Conservation (phyloP, 1,140 invertebrate genomes). For the Bemisia tabaci region DNA sequence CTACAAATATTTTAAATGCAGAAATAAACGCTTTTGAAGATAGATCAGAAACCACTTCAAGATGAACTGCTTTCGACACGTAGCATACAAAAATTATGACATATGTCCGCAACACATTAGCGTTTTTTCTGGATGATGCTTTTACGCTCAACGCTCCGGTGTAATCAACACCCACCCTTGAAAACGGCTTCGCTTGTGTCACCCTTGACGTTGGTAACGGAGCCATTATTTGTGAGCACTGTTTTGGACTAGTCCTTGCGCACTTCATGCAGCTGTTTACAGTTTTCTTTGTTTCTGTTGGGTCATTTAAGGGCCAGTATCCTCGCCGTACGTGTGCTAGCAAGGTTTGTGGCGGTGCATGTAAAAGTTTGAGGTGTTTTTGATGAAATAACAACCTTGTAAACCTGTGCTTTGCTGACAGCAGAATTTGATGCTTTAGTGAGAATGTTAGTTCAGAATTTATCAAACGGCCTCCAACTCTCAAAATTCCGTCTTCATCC, state of each 20-base stretch:
- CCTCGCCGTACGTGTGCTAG: too few relatives aligned
- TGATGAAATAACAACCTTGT: too few relatives aligned
- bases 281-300: too few relatives aligned
- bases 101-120: conserved; percentile 28
- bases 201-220: conserved; percentile 24
- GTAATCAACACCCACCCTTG: conserved; percentile 29
- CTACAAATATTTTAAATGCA: conserved; percentile 29
- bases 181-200: conserved; percentile 22
- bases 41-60: conserved; percentile 31
- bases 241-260: conserved; percentile 13
- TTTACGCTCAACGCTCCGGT: conserved; percentile 31
- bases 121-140: conserved; percentile 18
- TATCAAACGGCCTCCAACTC: too few relatives aligned
- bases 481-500: too few relatives aligned
- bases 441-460: too few relatives aligned
- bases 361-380: too few relatives aligned
- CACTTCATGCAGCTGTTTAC: conserved; percentile 24
- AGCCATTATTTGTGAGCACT: conserved; percentile 23
- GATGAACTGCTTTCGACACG: conserved; percentile 30
- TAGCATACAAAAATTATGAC: conserved; percentile 33
- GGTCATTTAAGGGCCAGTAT: too few relatives aligned
- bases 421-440: too few relatives aligned
- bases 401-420: too few relatives aligned
- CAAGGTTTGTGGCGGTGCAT: too few relatives aligned
- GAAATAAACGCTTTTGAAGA: conserved; percentile 30